Conservation (phyloP, 2,797 vertebrate species). For the Peromyscus aztecus region DNA sequence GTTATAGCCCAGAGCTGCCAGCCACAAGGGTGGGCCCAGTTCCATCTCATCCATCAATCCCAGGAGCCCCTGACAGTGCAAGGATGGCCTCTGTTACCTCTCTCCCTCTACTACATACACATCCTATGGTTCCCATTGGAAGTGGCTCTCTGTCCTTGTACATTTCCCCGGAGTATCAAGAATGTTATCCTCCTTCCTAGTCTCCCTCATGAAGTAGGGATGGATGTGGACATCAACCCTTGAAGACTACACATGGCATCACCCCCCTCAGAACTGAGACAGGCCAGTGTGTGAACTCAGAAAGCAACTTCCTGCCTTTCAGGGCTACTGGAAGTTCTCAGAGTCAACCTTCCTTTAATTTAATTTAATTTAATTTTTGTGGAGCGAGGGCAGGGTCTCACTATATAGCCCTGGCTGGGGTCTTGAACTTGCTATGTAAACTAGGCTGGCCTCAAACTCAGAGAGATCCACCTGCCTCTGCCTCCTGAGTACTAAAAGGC, state of each 20-base stretch:
- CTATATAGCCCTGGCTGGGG: background rate
- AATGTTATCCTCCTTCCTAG: background rate
- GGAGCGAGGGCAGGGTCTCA: background rate
- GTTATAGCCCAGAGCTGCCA: too few relatives aligned
- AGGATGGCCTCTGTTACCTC: background rate
- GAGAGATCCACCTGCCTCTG: background rate
- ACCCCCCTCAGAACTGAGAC: background rate
- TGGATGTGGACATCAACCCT: background rate
- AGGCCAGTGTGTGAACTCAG: background rate
- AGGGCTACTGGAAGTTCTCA: background rate
- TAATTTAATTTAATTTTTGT: background rate
- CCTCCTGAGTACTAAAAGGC: background rate
- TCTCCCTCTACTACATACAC: background rate
- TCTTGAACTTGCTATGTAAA: background rate
- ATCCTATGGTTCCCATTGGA: background rate
- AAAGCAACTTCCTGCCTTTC: background rate
- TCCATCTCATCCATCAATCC: background rate
- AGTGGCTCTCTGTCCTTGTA: background rate
- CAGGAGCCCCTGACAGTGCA: background rate
- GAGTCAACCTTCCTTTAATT: background rate
- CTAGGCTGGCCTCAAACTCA: background rate
- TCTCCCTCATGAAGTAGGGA: background rate
- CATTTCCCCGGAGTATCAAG: background rate
- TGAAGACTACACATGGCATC: background rate
- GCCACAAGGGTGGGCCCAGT: background rate